These are phyloP conservation scores for Sussaba pulchella DNA, from an alignment of 2,888 invertebrate genomes.

Conservation along the genomic window DNA sequence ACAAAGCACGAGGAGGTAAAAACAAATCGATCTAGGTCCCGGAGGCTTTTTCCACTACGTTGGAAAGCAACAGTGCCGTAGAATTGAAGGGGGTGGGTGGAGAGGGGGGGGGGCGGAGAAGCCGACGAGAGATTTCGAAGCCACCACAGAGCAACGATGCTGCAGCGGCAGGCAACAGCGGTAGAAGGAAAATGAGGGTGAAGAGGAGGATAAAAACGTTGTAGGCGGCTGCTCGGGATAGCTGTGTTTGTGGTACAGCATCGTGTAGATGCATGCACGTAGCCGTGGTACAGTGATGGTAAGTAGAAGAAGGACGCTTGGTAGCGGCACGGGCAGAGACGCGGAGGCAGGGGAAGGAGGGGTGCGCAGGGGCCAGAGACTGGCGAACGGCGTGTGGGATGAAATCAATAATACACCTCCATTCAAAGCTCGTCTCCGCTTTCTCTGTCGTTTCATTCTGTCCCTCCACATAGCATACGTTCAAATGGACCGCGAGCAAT, in stretches of 20 bases:
- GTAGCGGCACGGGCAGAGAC: slow-evolving; percentile 51
- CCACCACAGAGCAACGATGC: slow-evolving; percentile 52
- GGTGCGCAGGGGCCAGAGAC: slow-evolving; percentile 58
- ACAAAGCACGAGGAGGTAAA: neutral
- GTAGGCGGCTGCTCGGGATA: slow-evolving; percentile 51
- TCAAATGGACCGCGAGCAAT: slow-evolving; percentile 35
- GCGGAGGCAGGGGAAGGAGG: no score
- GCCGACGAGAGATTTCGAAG: slow-evolving; percentile 15
- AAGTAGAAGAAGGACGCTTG: slow-evolving; percentile 51
- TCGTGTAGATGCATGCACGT: slow-evolving; percentile 5
- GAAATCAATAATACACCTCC: slow-evolving; percentile 81
- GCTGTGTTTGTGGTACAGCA: slow-evolving; percentile 21
- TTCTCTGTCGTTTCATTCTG: slow-evolving; percentile 30
- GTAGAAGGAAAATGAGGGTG: slow-evolving; percentile 32
- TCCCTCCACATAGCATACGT: neutral
- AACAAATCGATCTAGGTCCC: slow-evolving; percentile 15
- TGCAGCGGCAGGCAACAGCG: slow-evolving; percentile 25
- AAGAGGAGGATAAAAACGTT: slow-evolving; percentile 41
- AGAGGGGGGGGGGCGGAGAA: slow-evolving; percentile 7
- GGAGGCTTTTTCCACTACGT: slow-evolving; percentile 6
- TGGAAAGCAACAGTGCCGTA: slow-evolving; percentile 33
- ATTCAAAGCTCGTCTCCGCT: slow-evolving; percentile 75
- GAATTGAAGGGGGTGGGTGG: neutral
- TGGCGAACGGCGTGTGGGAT: slow-evolving; percentile 69
- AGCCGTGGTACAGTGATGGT: slow-evolving; percentile 45